phyloP scores from a whole-genome alignment of 2,113 vertebrate genomes.

The Pygoscelis antarcticus region DNA sequence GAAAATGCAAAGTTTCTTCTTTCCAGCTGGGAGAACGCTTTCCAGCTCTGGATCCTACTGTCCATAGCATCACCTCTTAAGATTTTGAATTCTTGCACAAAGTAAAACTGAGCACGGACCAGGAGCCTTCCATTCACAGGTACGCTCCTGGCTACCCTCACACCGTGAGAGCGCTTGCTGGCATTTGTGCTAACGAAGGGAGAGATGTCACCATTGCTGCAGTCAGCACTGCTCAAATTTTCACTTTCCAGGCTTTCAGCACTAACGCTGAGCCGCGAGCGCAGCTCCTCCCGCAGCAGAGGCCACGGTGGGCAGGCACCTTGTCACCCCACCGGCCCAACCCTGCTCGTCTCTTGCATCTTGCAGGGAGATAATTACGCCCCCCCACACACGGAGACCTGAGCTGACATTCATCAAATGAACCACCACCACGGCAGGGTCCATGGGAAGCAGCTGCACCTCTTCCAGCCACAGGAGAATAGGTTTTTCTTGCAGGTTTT shows the following conservation, averaged over 20 bases:
- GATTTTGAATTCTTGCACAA: neutral
- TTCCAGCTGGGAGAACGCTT: neutral
- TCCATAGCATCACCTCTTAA: neutral
- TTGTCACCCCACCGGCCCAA: rapidly evolving
- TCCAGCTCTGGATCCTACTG: neutral
- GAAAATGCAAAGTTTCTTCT: neutral
- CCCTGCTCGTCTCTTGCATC: neutral
- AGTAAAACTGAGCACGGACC: too few relatives aligned
- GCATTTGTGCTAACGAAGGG: neutral
- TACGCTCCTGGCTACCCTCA: neutral
- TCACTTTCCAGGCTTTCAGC: neutral
- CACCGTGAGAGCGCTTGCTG: rapidly evolving
- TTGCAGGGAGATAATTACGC: rapidly evolving
- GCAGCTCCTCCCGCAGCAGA: neutral
- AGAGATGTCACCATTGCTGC: rapidly evolving
- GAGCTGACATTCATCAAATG: neutral
- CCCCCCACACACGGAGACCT: rapidly evolving
- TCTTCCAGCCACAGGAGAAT: rapidly evolving
- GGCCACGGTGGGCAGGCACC: neutral
- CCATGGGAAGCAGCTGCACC: neutral
- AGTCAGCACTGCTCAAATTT: too few relatives aligned
- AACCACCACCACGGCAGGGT: rapidly evolving
- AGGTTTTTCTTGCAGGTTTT: neutral
- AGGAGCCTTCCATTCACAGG: too few relatives aligned
- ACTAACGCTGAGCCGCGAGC: rapidly evolving